These are phyloP conservation scores for Lasioglossum lativentre DNA, from an alignment of 2,888 invertebrate genomes.

Conservation along the genomic window DNA sequence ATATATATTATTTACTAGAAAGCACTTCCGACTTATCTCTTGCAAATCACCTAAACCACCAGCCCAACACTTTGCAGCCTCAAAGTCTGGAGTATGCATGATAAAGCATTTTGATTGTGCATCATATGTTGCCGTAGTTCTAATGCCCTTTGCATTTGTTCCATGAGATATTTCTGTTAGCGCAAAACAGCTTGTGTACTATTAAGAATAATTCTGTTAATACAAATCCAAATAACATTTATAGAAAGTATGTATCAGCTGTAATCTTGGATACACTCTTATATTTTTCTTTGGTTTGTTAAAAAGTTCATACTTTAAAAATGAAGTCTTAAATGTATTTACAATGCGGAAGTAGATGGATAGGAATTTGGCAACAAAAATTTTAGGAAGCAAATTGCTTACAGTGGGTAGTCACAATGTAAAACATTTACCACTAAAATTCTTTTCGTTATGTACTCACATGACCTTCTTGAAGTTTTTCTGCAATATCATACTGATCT, in stretches of 20 bases:
- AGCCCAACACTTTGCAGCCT: slow-evolving; percentile 98
- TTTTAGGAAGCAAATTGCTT: not conserved
- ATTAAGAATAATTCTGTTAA: slow-evolving; percentile 31
- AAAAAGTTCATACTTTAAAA: not conserved
- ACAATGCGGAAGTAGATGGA: not conserved
- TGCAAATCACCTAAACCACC: slow-evolving; percentile 92
- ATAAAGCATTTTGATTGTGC: slow-evolving; percentile 91
- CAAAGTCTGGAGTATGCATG: slow-evolving; percentile 96
- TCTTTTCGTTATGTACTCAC: slow-evolving; percentile 72
- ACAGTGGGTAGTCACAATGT: not conserved
- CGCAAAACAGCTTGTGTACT: slow-evolving; percentile 93
- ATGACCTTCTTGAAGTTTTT: slow-evolving; percentile 78
- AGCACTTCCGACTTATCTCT: not conserved
- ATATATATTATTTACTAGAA: not conserved
- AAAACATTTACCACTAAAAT: slow-evolving; percentile 1
- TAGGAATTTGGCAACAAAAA: not conserved
- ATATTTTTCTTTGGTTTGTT: not conserved
- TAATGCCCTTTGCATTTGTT: slow-evolving; percentile 95
- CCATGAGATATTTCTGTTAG: slow-evolving; percentile 98
- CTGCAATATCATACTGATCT: slow-evolving; percentile 82
- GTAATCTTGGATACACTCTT: not conserved
- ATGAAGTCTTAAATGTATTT: not conserved
- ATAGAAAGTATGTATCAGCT: not conserved
- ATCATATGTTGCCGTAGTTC: slow-evolving; percentile 96
- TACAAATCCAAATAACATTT: not conserved